Conservation (phyloP, 2,888 invertebrate genomes). For the Hypercompe scribonia region DNA sequence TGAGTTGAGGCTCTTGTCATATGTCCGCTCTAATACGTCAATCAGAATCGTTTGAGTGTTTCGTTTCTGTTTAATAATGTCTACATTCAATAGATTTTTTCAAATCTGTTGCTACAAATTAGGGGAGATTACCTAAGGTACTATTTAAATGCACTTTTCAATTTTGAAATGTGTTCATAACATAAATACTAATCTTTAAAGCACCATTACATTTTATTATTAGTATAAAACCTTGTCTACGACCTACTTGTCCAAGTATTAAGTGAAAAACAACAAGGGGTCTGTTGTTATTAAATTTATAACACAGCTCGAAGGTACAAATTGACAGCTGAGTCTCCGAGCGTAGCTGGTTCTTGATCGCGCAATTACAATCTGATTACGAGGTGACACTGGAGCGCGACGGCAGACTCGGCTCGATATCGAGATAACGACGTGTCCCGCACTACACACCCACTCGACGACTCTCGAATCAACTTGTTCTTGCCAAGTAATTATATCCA, state of each 20-base stretch:
- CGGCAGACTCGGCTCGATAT: conserved; percentile 64
- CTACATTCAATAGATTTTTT: conserved; percentile 31
- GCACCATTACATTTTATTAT: background rate
- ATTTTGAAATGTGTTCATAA: conserved; percentile 9
- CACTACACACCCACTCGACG: conserved; percentile 73
- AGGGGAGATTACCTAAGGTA: conserved; percentile 24
- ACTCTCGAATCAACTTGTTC: conserved; percentile 78
- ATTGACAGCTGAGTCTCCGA: conserved; percentile 70
- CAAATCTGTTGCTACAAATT: conserved; percentile 36
- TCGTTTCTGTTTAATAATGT: conserved; percentile 42
- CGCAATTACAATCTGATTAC: conserved; percentile 80
- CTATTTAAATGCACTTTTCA: background rate
- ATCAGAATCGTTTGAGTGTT: conserved; percentile 54
- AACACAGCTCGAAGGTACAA: conserved; percentile 58
- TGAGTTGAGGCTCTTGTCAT: conserved; percentile 47
- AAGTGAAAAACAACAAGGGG: conserved; percentile 13
- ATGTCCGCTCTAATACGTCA: conserved; percentile 69
- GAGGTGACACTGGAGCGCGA: conserved; percentile 62
- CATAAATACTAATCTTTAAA: background rate
- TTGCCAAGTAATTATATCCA: conserved; percentile 82
- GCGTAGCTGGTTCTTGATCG: conserved; percentile 66
- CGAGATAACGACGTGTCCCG: conserved; percentile 79
- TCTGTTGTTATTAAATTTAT: conserved; percentile 43
- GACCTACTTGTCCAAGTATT: background rate
- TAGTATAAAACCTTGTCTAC: background rate